Percentiles rank a stretch among this genome's conserved stretches.
phyloP scores from a whole-genome alignment of 1,140 invertebrate species.

The Caenorhabditis inopinata region DNA sequence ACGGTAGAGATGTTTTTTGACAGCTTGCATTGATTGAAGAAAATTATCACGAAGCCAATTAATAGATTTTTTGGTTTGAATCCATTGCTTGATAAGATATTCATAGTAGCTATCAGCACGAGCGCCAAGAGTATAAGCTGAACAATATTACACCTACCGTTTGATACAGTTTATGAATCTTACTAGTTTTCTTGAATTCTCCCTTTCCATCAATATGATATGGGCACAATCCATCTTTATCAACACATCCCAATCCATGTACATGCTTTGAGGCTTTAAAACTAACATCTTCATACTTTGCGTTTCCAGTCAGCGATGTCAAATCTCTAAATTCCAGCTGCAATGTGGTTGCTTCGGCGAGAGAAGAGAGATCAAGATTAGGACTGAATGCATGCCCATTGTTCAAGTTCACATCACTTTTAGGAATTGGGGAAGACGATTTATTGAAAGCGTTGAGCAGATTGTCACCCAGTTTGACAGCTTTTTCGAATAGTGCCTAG shows the following conservation, averaged over 20 bases:
- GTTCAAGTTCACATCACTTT: conserved; percentile 85
- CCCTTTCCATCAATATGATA: conserved; percentile 95
- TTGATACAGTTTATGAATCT: background rate
- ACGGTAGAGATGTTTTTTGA: conserved; percentile 78
- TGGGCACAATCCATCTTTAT: conserved; percentile 84
- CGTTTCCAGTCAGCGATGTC: conserved; percentile 76
- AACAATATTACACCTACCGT: too few species aligned
- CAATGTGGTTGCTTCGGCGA: conserved; percentile 84
- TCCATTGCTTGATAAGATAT: conserved; percentile 87
- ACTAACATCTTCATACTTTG: conserved; percentile 78
- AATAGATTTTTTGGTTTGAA: conserved; percentile 86
- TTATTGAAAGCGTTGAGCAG: conserved; percentile 80
- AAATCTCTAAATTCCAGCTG: conserved; percentile 90
- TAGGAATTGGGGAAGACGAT: conserved; percentile 79
- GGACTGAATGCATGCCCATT: conserved; percentile 68
- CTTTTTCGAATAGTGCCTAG: conserved; percentile 79
- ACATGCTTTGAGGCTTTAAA: conserved; percentile 84
- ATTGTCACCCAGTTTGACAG: conserved; percentile 80
- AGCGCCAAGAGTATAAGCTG: conserved; percentile 76
- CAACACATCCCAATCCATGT: conserved; percentile 79
- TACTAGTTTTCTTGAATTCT: conserved; percentile 73
- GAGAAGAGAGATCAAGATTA: conserved; percentile 77
- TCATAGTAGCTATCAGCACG: conserved; percentile 89
- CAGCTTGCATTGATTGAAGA: conserved; percentile 79
- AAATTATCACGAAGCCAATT: conserved; percentile 86